Evolutionary conservation across 2,888 invertebrate genomes (phyloP).

Genomic region (Listrodromus nycthemerus): DNA sequence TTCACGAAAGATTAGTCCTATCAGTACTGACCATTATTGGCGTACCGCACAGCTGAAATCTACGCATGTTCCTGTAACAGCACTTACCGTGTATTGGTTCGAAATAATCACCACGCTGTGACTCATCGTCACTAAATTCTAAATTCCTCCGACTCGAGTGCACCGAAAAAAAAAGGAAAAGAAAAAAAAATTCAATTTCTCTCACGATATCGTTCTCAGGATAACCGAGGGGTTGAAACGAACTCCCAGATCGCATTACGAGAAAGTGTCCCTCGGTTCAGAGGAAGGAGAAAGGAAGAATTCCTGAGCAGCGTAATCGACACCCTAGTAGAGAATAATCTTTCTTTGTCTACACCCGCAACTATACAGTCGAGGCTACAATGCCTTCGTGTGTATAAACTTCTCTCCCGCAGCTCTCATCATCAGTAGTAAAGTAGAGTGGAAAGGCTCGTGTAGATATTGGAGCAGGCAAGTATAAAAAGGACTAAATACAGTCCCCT

Average conservation of each 20-base stretch:
- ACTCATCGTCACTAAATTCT: not conserved
- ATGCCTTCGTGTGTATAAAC: not conserved
- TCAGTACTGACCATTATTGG: not conserved
- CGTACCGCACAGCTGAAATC: not conserved
- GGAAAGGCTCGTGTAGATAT: constrained; percentile 49
- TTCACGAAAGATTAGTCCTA: not conserved
- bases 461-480: constrained; percentile 47
- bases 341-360: constrained; percentile 55
- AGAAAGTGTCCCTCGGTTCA: constrained; percentile 29
- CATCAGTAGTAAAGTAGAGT: constrained; percentile 46
- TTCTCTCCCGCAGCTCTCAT: constrained; percentile 24
- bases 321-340: constrained; percentile 63
- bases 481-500: constrained; percentile 71
- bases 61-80: not conserved
- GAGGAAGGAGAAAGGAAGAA: constrained; percentile 10
- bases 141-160: not conserved
- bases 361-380: constrained; percentile 20
- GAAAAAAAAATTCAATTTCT: not conserved
- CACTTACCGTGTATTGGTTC: not conserved
- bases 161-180: not conserved
- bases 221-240: not conserved
- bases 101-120: not conserved
- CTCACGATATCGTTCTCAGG: constrained; percentile 15
- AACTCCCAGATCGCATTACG: constrained; percentile 34
- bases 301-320: constrained; percentile 54